Percentiles rank a stretch among this genome's conserved stretches.
phyloP scores from a whole-genome alignment of 2,888 invertebrate species.

The Temnothorax rugatulus region DNA sequence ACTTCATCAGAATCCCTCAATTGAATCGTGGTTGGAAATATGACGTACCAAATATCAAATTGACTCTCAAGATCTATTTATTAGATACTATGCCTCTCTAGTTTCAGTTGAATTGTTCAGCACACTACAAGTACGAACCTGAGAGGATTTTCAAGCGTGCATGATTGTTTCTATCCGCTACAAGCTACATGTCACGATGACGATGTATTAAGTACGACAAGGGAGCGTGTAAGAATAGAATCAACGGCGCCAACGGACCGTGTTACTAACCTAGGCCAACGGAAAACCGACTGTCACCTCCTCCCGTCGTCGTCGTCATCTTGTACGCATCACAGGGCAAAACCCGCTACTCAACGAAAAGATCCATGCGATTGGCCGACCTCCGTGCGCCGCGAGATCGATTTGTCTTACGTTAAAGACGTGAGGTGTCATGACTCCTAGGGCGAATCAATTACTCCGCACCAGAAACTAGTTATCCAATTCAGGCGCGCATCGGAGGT shows the following conservation, averaged over 20 bases:
- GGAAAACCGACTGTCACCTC: slow-evolving; percentile 56
- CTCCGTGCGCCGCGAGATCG: slow-evolving; percentile 56
- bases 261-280: slow-evolving; percentile 70
- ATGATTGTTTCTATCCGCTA: background rate
- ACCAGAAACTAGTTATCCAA: slow-evolving; percentile 70
- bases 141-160: background rate
- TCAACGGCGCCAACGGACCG: slow-evolving; percentile 59
- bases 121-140: background rate
- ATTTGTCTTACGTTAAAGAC: slow-evolving; percentile 61
- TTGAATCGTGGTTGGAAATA: background rate
- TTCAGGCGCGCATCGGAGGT: slow-evolving; percentile 43
- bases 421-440: slow-evolving; percentile 29
- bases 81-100: background rate
- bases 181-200: slow-evolving; percentile 27
- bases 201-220: slow-evolving; percentile 45
- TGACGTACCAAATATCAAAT: background rate
- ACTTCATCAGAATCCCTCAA: background rate
- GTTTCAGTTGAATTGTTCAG: background rate
- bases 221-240: slow-evolving; percentile 67
- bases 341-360: background rate
- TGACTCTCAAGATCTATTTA: background rate
- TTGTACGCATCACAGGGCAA: slow-evolving; percentile 9
- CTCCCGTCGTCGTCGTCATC: slow-evolving; percentile 14
- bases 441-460: slow-evolving; percentile 68
- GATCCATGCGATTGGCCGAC: slow-evolving; percentile 25